Evolutionary conservation across 1,140 invertebrate genomes (phyloP), one percentile per base, ranked within the genome.

Genomic region (Armadillidium nasatum): DNA sequence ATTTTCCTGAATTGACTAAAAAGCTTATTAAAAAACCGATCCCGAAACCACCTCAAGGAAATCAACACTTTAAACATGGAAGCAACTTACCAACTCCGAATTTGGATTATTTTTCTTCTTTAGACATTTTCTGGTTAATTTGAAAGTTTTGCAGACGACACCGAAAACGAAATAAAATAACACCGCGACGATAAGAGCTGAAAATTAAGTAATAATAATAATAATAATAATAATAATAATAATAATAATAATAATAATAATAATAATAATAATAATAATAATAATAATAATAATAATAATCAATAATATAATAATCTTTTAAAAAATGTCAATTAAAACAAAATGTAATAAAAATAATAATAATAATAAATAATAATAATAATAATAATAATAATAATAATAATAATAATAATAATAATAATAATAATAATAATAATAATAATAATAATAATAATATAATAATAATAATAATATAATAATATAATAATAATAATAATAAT

Each of bases 341-440:
- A 33, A n/a, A n/a, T n/a, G n/a, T 33, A 33, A 33, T 33, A 33
- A 15, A 0, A 22, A 21, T 33, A 33, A 33, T 33, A 33, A 33
- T 33, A 33, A 33, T 33, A 33, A 33, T 33, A 33, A 43, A 22
- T 22, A 22, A 71, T 10, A 71, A 22, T 72, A 72, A 13, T 33
- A 43, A 10, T 43, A 4, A 9, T 11, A 72, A 9, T 11, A n/a
- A 10, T 44, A 33, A 44, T 33, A 44, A 72, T 72, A 44, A 72
- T 7, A 43, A 43, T 72, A 43, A 72, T 72, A 72, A 44, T 72
- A 72, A 44, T 72, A 44, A 72, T 72, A 72, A 43, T 72, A 72
- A 72, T 72, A 44, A 44, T 72, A 72, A 72, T 44, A 71, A 71
- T 43, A 71, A 71, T 71, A 71, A 71, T 43, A 22, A 71, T 71